Base-by-base conservation (phyloP, 2,113 vertebrate species). In the Pedetes capensis region DNA sequence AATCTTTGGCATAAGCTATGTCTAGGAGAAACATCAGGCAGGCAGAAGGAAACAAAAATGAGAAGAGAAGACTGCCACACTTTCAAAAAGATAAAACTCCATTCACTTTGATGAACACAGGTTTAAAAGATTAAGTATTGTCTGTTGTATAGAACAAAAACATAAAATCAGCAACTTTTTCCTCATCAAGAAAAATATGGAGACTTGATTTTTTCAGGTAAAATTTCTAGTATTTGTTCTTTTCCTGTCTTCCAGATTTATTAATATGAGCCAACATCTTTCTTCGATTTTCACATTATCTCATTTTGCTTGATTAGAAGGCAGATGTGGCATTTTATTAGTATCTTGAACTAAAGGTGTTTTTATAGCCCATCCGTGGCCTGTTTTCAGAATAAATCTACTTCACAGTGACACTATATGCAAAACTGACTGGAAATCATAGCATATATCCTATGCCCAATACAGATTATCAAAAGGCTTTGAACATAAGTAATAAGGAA, bases 341-440 rank as follows among this genome's bases (percentile, higher is more conserved):
- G 20, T 27, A 49, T 84, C 13, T 66, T 91, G 44, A 88, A 57
- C 47, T 71, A 75, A 78, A 93, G 42, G 4, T 51, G 22, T 57
- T 81, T 88, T 93, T 86, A 69, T 49, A 87, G 49, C 9, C 2
- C 44, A 49, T 3, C 4, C 22, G 34, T 10, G 18, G 37, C 27
- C 16, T 59, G 27, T 68, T 95, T 96, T 85, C 17, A 8, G 85
- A 93, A 76, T 49, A 66, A 83, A 76, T 16, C 44, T 80, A 69
- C 29, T 88, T 93, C 51, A 44, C 16, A 42, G 22, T 63, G 39
- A 49, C 3, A 47, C 27, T 34, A 8, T 59, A 10, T 37, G n/a
- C n/a, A 85, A 59, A 90, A 90, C 8, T 69, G 51, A 51, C 27
- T 87, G 61, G 39, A 72, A 83, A 34, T 84, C 27, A 84, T 34